A percentile compares a stretch with the other conserved stretches of the same genome.
phyloP scores from a whole-genome alignment of 2,888 invertebrate genomes.

The Chaetoderma sp. region DNA sequence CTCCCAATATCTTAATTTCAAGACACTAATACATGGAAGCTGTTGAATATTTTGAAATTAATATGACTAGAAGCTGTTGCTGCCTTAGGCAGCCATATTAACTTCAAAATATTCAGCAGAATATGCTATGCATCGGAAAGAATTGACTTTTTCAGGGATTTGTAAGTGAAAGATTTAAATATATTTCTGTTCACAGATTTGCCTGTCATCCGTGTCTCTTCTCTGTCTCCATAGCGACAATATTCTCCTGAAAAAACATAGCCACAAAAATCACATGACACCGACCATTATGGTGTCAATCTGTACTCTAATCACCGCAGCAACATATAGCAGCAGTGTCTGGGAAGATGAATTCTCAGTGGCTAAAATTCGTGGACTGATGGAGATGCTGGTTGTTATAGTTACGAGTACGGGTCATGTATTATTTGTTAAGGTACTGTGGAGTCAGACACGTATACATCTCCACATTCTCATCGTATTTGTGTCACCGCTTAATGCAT shows the following conservation, averaged over 20 bases:
- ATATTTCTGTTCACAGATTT: conserved; percentile 10
- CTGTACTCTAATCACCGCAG: not conserved
- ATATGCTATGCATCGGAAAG: no score
- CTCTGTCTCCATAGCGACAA: conserved; percentile 17
- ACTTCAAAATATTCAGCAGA: no score
- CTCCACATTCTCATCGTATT: conserved; percentile 10
- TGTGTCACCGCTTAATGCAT: not conserved
- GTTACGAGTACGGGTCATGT: not conserved
- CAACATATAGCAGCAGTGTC: conserved; percentile 9
- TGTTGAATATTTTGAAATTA: no score
- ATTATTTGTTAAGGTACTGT: not conserved
- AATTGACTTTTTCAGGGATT: no score
- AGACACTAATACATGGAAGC: no score
- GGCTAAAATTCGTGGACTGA: not conserved
- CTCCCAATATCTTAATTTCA: no score
- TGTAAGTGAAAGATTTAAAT: no score
- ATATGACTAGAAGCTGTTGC: no score
- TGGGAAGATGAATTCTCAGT: not conserved
- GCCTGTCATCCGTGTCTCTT: conserved; percentile 9
- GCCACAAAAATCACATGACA: conserved; percentile 5
- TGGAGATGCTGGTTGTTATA: conserved; percentile 12
- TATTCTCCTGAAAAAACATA: not conserved
- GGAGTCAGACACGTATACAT: conserved; percentile 10
- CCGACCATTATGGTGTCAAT: conserved; percentile 10
- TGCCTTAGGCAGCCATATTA: no score